Evolutionary conservation across 2,888 invertebrate genomes (phyloP), one percentile per base, ranked within the genome.

Genomic region (Callosobruchus maculatus): DNA sequence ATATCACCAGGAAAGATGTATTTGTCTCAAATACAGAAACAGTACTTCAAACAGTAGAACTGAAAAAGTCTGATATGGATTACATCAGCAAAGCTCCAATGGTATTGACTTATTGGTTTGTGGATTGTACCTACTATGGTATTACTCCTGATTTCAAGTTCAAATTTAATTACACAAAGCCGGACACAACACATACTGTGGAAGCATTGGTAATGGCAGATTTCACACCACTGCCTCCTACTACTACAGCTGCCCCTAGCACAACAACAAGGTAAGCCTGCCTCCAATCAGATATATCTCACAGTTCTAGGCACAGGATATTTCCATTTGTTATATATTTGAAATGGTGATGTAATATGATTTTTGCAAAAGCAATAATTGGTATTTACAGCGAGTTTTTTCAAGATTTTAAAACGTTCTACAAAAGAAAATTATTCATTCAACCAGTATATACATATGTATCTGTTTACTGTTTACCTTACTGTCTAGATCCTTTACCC

Each of bases 41-140:
- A 22, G 90, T 93, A 0, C 86, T 86, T 71, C 93, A 93, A 80
- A 86, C 86, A 71, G 87, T 95, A 68, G 83, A 86, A 68, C 82
- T 95, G 20, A 89, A 89, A 1, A 85, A 89, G 22, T 88, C 90
- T 21, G 95, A 95, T 84, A 81, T 88, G 66, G 85, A 89, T 72
- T 94, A 89, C 84, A 84, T 95, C 22, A 83, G 83, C 26, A 87
- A 88, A 73, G 90, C 91, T 1, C 90, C 90, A 3, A 87, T 85
- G 9, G 87, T 93, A 20, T 85, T 90, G 26, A 92, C 93, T 0
- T 93, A 91, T 84, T 95, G 95, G 95, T 95, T 94, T 82, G 89
- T 94, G 76, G 93, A 95, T 85, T 95, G 95, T 82, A 86, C 89
- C 72, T 92, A 92, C 81, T 88, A 92, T 72, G 94, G 93, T 67